Base-by-base conservation (phyloP, 2,113 vertebrate genomes). In the Xenus cinereus region DNA sequence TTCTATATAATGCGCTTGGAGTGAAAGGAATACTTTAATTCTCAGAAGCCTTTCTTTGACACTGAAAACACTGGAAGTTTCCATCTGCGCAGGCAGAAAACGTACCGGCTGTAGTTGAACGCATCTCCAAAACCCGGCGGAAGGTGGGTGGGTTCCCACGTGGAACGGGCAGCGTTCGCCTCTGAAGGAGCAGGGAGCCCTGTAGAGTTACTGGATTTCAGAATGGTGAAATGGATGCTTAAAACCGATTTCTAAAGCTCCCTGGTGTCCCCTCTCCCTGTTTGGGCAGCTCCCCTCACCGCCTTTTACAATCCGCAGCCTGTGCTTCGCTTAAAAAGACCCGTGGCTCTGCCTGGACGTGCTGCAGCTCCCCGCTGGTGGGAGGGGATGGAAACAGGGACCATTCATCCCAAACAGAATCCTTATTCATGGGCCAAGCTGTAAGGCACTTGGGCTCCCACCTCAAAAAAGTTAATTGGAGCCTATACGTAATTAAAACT, bases 361-460 rank as follows among this genome's bases (percentile, higher is more conserved):
- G 37, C 86, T 86, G 35, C 3, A 63, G 30, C n/a, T 83, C 26
- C 6, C 9, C 14, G 1, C 37, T 45, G 24, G 63, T 75, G 69
- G 59, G 51, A 77, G 26, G 27, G 32, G 21, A 27, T 50, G 68
- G 50, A 85, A 87, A 95, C 56, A 59, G 87, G 39, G 62, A 83
- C 64, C 35, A 57, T 97, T 97, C 90, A 95, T 84, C 54, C 63
- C 59, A 64, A 80, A 96, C 82, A 95, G 72, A 83, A 90, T 86
- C 79, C 72, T 86, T 56, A 90, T 93, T 97, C 76, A 91, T 66
- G 46, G 32, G 12, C 77, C 69, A 81, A 59, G 54, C 91, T 88
- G 7, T 76, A 39, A 73, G 26, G 54, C 37, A 84, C 64, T 75
- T n/a, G 21, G 24, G 30, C 64, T 92, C 39, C 30, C 26, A 60